A percentile compares a stretch with the other conserved stretches of the same genome.
Evolutionary conservation across 2,888 invertebrate genomes (phyloP).

Genomic region (Neuroscelio doddi): DNA sequence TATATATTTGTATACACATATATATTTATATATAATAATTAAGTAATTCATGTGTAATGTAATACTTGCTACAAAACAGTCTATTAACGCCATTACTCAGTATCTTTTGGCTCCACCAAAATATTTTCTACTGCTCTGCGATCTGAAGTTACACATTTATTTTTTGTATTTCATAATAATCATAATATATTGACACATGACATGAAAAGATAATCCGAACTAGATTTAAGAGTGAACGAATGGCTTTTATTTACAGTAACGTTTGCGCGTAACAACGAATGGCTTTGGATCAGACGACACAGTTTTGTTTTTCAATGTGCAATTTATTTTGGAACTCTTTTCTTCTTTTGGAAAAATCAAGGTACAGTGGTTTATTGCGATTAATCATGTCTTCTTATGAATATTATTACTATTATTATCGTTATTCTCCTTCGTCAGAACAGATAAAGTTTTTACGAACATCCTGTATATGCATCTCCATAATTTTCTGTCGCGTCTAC

Average conservation of each 20-base stretch:
- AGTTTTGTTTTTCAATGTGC: not conserved
- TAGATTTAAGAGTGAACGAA: not conserved
- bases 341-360: too few species aligned
- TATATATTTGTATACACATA: too few species aligned
- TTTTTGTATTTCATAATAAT: conserved; percentile 1
- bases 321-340: not conserved
- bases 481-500: conserved; percentile 15
- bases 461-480: conserved; percentile 45
- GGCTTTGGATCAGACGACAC: too few species aligned
- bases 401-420: not conserved
- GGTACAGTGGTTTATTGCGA: too few species aligned
- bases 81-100: conserved; percentile 28
- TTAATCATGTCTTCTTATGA: too few species aligned
- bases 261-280: not conserved
- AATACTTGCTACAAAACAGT: conserved; percentile 36
- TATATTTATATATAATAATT: conserved; percentile 20
- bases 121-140: conserved; percentile 21
- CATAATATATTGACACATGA: not conserved
- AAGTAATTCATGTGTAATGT: conserved; percentile 23
- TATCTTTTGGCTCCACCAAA: conserved; percentile 1
- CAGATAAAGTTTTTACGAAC: conserved; percentile 53
- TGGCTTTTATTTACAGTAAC: conserved; percentile 4
- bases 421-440: conserved; percentile 26
- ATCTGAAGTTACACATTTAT: conserved; percentile 28
- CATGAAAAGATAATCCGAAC: conserved; percentile 2